These are phyloP conservation scores for Pyrgus malvae DNA, from an alignment of 2,888 invertebrate species.

Conservation along the genomic window DNA sequence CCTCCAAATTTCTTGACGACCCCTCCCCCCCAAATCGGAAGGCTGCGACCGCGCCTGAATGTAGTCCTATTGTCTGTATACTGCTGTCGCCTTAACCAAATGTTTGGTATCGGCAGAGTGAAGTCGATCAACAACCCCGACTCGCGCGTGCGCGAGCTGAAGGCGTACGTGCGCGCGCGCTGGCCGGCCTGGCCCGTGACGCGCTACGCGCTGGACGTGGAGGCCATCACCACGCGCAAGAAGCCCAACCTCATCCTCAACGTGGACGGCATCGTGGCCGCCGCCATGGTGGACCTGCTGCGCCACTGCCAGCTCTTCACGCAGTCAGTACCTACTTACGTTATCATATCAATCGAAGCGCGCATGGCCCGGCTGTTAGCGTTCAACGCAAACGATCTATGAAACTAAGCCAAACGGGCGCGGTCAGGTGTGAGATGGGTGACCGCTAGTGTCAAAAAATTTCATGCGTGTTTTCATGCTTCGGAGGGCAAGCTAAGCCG, in stretches of 20 bases:
- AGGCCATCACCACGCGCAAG: conserved; percentile 99
- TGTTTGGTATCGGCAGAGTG: conserved; percentile 70
- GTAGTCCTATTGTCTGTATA: no score
- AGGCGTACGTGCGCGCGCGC: conserved; percentile 95
- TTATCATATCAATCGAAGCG: neutral
- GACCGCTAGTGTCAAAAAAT: no score
- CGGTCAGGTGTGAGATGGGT: no score
- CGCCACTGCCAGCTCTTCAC: conserved; percentile 87
- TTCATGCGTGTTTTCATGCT: no score
- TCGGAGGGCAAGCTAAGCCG: no score
- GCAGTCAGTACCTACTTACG: neutral
- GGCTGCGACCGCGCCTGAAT: no score
- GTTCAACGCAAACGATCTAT: no score
- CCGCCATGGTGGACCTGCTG: conserved; percentile 97
- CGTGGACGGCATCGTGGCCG: conserved; percentile 99
- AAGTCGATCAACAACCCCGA: conserved; percentile 99
- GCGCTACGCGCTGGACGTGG: conserved; percentile 97
- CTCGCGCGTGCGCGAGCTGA: conserved; percentile 97
- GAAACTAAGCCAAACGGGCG: no score
- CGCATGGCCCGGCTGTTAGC: no score
- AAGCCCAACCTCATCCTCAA: conserved; percentile 99
- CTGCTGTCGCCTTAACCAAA: no score
- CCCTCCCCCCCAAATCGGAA: no score
- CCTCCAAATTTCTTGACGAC: no score
- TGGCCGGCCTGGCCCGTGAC: conserved; percentile 97